These are phyloP conservation scores for Acronicta alni DNA, from an alignment of 2,888 invertebrate species.

Conservation along the genomic window DNA sequence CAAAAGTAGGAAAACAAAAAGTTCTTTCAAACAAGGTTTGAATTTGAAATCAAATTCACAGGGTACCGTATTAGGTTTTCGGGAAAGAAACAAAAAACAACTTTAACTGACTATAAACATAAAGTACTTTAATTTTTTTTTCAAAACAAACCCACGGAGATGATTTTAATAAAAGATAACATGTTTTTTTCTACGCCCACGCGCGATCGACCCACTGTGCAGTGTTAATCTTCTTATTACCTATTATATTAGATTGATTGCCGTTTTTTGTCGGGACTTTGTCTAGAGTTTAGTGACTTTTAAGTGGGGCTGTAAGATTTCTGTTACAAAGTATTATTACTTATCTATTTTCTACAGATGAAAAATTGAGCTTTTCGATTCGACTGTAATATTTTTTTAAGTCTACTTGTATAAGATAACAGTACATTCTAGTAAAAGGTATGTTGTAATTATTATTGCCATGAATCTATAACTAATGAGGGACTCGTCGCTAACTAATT, in stretches of 20 bases:
- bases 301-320: conserved; percentile 7
- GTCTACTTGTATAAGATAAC: no score
- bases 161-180: conserved; percentile 32
- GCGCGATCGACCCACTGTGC: conserved; percentile 40
- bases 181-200: conserved; percentile 40
- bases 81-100: neutral
- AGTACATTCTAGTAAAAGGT: no score
- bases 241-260: conserved; percentile 37
- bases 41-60: conserved; percentile 4
- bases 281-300: conserved; percentile 39
- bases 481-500: no score
- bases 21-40: conserved; percentile 16
- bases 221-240: conserved; percentile 32
- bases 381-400: no score
- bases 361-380: no score
- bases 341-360: no score
- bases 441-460: no score
- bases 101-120: neutral
- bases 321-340: no score
- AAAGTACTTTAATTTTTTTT: conserved; percentile 25
- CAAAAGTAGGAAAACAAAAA: conserved; percentile 12
- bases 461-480: no score
- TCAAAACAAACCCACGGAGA: conserved; percentile 33
- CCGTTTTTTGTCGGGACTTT: conserved; percentile 23
- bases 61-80: neutral